phyloP scores from a whole-genome alignment of 2,113 vertebrate genomes.

The Puntigrus tetrazona region DNA sequence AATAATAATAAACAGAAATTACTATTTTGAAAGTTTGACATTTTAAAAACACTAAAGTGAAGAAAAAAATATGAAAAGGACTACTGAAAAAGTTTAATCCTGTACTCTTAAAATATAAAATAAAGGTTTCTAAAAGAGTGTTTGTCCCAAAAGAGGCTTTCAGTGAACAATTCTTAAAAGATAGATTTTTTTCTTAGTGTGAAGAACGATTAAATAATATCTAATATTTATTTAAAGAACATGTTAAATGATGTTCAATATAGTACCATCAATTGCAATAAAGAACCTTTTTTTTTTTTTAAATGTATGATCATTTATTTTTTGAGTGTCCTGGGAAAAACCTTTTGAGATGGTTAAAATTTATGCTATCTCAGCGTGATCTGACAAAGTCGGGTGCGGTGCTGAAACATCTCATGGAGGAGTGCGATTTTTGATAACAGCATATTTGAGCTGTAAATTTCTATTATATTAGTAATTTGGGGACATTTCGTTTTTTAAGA shows the following conservation, averaged over 20 bases:
- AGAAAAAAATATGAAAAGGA: not conserved
- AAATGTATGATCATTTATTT: not conserved
- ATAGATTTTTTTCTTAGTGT: not conserved
- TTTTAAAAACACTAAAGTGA: not conserved
- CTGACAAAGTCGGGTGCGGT: constrained; percentile 18
- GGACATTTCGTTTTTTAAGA: constrained; percentile 10
- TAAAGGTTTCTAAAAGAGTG: too few relatives aligned
- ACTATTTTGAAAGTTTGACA: too few relatives aligned
- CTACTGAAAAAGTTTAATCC: not conserved
- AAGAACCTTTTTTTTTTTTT: not conserved
- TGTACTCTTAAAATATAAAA: too few relatives aligned
- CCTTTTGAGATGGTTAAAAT: constrained; percentile 2
- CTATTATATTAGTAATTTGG: constrained; percentile 7
- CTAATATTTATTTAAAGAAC: not conserved
- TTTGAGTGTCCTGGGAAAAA: not conserved
- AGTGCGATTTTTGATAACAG: not conserved
- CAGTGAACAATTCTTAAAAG: too few relatives aligned
- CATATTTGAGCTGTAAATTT: constrained; percentile 38
- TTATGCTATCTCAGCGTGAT: constrained; percentile 18
- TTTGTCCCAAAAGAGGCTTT: too few relatives aligned
- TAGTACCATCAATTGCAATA: not conserved
- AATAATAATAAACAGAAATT: too few relatives aligned
- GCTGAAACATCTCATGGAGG: constrained; percentile 14
- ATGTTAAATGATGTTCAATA: not conserved
- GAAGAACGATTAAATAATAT: not conserved